Evolutionary conservation across 2,113 vertebrate genomes (phyloP).

Genomic region (Phrynocephalus versicolor): DNA sequence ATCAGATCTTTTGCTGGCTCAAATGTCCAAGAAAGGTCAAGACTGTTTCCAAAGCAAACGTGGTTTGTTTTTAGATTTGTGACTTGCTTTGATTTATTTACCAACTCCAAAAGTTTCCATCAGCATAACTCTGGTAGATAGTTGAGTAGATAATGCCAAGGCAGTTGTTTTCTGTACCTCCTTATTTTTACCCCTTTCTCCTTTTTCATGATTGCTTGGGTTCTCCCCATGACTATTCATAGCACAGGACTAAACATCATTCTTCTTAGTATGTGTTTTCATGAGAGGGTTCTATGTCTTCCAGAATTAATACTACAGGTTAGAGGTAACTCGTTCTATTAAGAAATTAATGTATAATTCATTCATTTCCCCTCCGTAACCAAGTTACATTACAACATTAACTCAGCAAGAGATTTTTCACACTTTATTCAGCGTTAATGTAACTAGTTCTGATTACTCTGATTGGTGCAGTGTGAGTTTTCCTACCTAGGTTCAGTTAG

Average conservation of each 20-base stretch:
- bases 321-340: background rate
- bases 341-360: background rate
- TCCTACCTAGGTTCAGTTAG: background rate
- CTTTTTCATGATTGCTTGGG: background rate
- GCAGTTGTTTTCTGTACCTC: constrained; percentile 10
- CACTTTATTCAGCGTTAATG: background rate
- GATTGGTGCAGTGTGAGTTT: background rate
- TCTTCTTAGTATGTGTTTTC: background rate
- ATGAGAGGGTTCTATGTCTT: background rate
- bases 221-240: constrained; percentile 3
- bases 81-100: constrained; percentile 48
- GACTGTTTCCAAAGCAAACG: constrained; percentile 36
- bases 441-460: background rate
- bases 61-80: constrained; percentile 43
- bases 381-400: background rate
- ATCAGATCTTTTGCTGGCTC: constrained; percentile 16
- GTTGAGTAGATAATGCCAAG: constrained; percentile 30
- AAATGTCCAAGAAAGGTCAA: constrained; percentile 28
- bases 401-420: background rate
- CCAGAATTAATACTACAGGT: background rate
- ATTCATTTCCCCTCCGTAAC: background rate
- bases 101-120: constrained; percentile 36
- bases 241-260: background rate
- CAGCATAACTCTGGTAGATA: constrained; percentile 20
- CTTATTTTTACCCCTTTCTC: constrained; percentile 11